Percentiles rank a stretch among this genome's conserved stretches.
These are phyloP conservation scores for Amblyraja radiata DNA, from an alignment of 2,797 vertebrate genomes.

Conservation along the genomic window DNA sequence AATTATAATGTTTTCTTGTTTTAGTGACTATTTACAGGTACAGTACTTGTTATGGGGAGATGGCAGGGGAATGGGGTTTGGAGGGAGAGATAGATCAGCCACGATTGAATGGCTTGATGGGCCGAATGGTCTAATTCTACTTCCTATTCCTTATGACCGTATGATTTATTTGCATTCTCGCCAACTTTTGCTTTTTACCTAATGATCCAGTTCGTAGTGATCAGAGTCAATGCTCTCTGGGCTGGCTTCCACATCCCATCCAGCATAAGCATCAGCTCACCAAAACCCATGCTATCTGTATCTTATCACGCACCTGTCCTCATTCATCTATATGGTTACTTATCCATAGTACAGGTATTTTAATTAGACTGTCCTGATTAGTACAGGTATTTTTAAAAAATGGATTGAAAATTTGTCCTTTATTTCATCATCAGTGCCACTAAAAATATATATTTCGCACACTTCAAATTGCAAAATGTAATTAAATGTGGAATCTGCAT, in stretches of 20 bases:
- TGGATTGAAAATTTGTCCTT: not conserved
- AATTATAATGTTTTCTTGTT: not conserved
- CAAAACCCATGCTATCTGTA: not conserved
- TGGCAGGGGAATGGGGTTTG: too few relatives aligned
- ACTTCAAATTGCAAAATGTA: not conserved
- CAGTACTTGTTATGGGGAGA: too few relatives aligned
- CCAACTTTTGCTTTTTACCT: not conserved
- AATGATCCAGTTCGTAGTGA: not conserved
- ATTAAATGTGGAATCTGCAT: not conserved
- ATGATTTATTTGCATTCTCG: too few relatives aligned
- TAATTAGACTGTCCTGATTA: too few relatives aligned
- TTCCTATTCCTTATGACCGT: too few relatives aligned
- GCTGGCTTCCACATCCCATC: not conserved
- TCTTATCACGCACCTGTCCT: not conserved
- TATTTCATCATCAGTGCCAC: not conserved
- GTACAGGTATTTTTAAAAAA: too few relatives aligned
- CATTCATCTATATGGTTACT: not conserved
- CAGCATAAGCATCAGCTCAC: not conserved
- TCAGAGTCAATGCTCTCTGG: not conserved
- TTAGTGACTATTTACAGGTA: not conserved
- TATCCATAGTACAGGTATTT: too few relatives aligned
- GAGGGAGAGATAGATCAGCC: too few relatives aligned
- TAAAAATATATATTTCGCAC: not conserved
- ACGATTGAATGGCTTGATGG: too few relatives aligned
- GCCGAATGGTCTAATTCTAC: too few relatives aligned